phyloP scores from a whole-genome alignment of 92 coral and sea anemone genomes.

The Pocillopora grandis region DNA sequence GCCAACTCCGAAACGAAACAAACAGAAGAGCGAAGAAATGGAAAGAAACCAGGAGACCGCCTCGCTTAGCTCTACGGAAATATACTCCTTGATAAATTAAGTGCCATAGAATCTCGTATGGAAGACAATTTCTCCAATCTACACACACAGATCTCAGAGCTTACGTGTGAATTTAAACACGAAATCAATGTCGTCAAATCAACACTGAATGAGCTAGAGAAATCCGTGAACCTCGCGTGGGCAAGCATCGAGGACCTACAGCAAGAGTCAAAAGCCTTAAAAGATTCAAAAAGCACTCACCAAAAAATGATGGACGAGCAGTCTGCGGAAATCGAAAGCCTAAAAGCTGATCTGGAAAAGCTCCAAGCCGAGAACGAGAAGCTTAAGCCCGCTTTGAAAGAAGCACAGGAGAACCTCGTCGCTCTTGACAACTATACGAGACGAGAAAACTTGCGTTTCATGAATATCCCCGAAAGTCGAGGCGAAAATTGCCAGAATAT shows the following conservation, averaged over 20 bases:
- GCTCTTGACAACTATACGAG: neutral
- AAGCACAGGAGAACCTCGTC: neutral
- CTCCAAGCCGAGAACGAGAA: neutral
- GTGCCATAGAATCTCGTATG: neutral
- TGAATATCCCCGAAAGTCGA: neutral
- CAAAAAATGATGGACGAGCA: neutral
- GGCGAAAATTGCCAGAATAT: too few species aligned
- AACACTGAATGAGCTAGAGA: neutral
- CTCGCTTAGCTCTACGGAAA: neutral
- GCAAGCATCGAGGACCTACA: conserved; percentile 1
- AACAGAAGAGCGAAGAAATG: neutral
- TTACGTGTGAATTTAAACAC: neutral
- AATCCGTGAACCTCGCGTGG: conserved; percentile 1
- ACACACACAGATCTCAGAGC: neutral
- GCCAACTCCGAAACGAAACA: neutral
- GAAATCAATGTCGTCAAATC: neutral
- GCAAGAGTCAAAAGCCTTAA: neutral
- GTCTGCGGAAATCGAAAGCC: neutral
- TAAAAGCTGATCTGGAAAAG: neutral
- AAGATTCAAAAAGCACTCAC: conserved; percentile 5
- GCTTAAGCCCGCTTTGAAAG: neutral
- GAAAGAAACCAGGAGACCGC: neutral
- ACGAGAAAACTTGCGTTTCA: conserved; percentile 3
- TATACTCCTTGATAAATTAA: neutral
- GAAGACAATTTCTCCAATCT: conserved; percentile 1